Base-by-base conservation (phyloP, 2,113 vertebrate species). In the Atrichornis clamosus region DNA sequence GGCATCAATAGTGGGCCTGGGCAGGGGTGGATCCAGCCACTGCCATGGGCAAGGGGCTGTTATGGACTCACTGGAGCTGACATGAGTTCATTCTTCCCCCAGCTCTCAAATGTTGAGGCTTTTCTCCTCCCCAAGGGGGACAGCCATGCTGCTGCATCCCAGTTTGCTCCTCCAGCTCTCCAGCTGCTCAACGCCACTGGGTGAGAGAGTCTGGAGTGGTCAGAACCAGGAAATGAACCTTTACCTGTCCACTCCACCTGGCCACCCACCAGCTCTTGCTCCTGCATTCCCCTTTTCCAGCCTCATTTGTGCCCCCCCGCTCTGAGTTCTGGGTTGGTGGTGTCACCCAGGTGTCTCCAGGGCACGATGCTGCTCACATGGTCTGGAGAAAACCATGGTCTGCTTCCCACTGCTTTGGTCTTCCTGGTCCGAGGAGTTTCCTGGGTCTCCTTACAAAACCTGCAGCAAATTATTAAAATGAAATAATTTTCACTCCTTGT, bases 1-100 rank as follows among this genome's bases (percentile, higher is more conserved):
- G 3, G 6, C 6, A 27, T 15, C 39, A 27, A 1, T 0, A 24
- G 26, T 11, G 70, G 46, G 3, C 12, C n/a, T 41, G n/a, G 49
- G 35, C 23, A 68, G 60, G 15, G 46, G 17, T 7, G 35, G 19
- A 13, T 17, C 42, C 42, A 15, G 22, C 1, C 3, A 3, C 20
- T 3, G 4, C 26, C 1, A 0, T 21, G 69, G 58, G 37, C 21
- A 33, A 20, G 33, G 50, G 24, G 8, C 9, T 76, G 24, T 12
- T 7, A 17, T 7, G 56, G 58, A 28, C 10, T 15, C 32, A 42
- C 12, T 14, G 10, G 16, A 56, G 42, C 6, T 90, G 42, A 46
- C 2, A 4, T 17, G 41, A 52, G 30, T 4, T 64, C 8, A 2
- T 60, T 56, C 30, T 56, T 20, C 8, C 26, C 8, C 9, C 27